A percentile compares a stretch with the other conserved stretches of the same genome.
Conservation (phyloP, 1,140 invertebrate species). For the Lepidurus apus region DNA sequence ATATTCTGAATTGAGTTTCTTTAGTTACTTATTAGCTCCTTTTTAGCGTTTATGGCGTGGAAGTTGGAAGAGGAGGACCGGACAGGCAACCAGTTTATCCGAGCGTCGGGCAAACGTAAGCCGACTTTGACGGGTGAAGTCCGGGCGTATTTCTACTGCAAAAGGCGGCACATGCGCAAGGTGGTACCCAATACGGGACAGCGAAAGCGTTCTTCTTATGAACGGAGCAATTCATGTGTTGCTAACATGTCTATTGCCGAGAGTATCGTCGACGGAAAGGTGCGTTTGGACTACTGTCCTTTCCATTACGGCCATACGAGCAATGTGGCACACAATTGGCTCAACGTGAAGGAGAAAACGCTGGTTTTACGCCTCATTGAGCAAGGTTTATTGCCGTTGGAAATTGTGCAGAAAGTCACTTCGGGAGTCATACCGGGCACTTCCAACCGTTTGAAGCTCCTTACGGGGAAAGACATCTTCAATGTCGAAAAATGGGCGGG, state of each 20-base stretch:
- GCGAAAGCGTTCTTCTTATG: slow-evolving; percentile 18
- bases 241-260: slow-evolving; percentile 24
- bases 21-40: too few relatives aligned
- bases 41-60: slow-evolving; percentile 31
- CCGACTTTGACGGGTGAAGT: neutral
- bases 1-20: too few relatives aligned
- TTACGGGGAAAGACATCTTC: slow-evolving; percentile 27
- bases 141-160: slow-evolving; percentile 24
- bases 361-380: slow-evolving; percentile 22
- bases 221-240: slow-evolving; percentile 16
- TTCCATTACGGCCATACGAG: slow-evolving; percentile 29
- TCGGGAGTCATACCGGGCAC: slow-evolving; percentile 27
- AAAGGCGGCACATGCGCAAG: neutral
- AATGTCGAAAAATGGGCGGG: slow-evolving; percentile 25
- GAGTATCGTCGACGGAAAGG: slow-evolving; percentile 3
- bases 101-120: slow-evolving; percentile 26
- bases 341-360: slow-evolving; percentile 28
- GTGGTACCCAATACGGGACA: neutral
- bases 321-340: slow-evolving; percentile 12
- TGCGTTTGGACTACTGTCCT: slow-evolving; percentile 31
- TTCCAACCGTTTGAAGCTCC: slow-evolving; percentile 22
- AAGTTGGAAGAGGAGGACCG: slow-evolving; percentile 25
- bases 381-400: slow-evolving; percentile 25
- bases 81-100: slow-evolving; percentile 24
- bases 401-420: slow-evolving; percentile 29